phyloP scores from a whole-genome alignment of 23 tunicate genomes.

The Halocynthia roretzi region DNA sequence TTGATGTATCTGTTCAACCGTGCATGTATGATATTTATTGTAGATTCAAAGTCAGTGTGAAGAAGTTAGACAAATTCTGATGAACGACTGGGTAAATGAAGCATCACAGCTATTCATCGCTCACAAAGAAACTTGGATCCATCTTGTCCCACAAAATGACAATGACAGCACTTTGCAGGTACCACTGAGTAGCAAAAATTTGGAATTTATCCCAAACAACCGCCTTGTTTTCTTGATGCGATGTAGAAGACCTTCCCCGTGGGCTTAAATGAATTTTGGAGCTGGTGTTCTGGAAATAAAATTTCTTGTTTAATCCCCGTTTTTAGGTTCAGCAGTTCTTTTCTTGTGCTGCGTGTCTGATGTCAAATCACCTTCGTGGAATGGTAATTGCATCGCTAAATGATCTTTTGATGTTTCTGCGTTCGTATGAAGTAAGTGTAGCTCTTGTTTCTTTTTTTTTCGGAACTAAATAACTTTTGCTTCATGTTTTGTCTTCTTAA shows the following conservation, averaged over 20 bases:
- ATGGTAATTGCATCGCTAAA: conserved; percentile 60
- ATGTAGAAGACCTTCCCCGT: background rate
- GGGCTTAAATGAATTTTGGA: background rate
- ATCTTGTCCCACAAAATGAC: conserved; percentile 73
- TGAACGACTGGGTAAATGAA: conserved; percentile 69
- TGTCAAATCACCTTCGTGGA: conserved; percentile 86
- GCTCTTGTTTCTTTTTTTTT: background rate
- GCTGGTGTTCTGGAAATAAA: background rate
- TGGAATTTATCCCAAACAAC: background rate
- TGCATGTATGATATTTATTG: background rate
- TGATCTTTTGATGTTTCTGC: conserved; percentile 50
- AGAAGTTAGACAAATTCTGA: conserved; percentile 38
- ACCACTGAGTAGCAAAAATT: background rate
- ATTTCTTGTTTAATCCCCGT: background rate
- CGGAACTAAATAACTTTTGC: background rate
- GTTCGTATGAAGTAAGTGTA: conserved; percentile 49
- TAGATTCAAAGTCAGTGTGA: conserved; percentile 61
- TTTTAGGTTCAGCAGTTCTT: conserved; percentile 80
- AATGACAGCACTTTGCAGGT: conserved; percentile 80
- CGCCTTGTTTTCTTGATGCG: background rate
- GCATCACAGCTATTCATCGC: conserved; percentile 62
- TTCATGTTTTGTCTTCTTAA: no score
- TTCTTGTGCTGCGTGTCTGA: conserved; percentile 78
- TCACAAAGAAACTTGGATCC: conserved; percentile 72
- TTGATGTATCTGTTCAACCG: background rate